phyloP scores from a whole-genome alignment of 2,113 vertebrate species.

The Lonchura striata region DNA sequence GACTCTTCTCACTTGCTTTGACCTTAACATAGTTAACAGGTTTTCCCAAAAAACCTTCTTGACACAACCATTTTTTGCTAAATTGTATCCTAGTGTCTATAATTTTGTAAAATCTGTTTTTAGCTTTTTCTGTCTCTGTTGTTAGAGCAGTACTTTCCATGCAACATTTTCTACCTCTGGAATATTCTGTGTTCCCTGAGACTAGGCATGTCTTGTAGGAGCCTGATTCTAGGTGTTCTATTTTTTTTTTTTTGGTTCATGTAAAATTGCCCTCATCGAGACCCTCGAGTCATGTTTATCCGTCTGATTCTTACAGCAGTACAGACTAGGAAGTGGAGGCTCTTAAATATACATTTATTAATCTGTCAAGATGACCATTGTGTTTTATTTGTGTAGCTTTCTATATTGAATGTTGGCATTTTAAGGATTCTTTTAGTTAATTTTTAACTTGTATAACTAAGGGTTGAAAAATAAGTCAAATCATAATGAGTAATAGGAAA shows the following conservation, averaged over 20 bases:
- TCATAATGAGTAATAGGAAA: neutral
- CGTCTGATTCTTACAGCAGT: neutral
- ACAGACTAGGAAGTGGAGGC: neutral
- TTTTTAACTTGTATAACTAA: neutral
- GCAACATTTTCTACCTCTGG: neutral
- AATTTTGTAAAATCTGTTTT: neutral
- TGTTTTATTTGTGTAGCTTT: neutral
- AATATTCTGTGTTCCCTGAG: neutral
- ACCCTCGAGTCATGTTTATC: neutral
- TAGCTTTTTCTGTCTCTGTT: neutral
- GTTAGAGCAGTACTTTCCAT: neutral
- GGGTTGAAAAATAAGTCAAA: neutral
- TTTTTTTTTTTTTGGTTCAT: neutral
- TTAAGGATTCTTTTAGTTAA: neutral
- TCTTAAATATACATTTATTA: neutral
- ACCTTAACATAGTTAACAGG: neutral
- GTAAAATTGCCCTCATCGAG: neutral
- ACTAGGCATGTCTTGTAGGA: neutral
- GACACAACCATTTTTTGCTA: neutral
- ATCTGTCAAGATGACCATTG: neutral
- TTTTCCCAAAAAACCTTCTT: neutral
- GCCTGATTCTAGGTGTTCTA: neutral
- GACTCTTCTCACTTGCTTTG: neutral
- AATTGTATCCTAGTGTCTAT: neutral
- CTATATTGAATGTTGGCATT: neutral